Evolutionary conservation across 2,113 vertebrate genomes (phyloP), one percentile per base, ranked within the genome.

Genomic region (Amblyornis subalaris): DNA sequence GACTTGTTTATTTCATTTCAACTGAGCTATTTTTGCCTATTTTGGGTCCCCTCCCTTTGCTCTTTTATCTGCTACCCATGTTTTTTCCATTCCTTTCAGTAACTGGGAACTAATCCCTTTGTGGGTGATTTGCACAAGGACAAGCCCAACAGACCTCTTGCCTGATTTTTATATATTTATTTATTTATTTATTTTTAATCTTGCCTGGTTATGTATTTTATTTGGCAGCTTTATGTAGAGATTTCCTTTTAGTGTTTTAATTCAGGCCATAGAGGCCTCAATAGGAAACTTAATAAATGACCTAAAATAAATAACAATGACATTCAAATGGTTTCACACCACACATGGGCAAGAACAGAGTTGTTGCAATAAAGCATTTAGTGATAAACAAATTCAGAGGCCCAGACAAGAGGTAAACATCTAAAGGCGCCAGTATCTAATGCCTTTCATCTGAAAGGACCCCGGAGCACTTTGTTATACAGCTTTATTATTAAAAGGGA

Each of bases 361-460:
- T 20, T 79, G 54, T 24, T 88, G 72, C 47, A 88, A 86, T 71
- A 91, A 74, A 71, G 20, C 21, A 74, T 67, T 95, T 74, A 65
- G 44, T 85, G 78, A 83, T 90, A 86, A 96, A 95, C 0, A 4
- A 90, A 85, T 85, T 79, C 84, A 80, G 60, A 70, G 67, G 65
- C 82, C 44, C 67, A 83, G 94, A 88, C 82, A 83, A 88, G 85
- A 93, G 55, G 75, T 64, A 96, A 94, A 88, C 80, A 96, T 74
- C 53, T 78, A 91, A 85, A 94, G 85, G 71, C 2, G 1, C 48
- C 85, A 65, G 85, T 90, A 95, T 67, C 89, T 85, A 88, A 80
- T 67, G 71, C n/a, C 31, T 77, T 94, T 86, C 64, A 91, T 91
- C 75, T 83, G 51, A 91, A 93, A 88, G 67, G 21, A 89, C 67